These are phyloP conservation scores for Octonoba sinensis DNA, from an alignment of 2,888 invertebrate genomes.

Conservation along the genomic window DNA sequence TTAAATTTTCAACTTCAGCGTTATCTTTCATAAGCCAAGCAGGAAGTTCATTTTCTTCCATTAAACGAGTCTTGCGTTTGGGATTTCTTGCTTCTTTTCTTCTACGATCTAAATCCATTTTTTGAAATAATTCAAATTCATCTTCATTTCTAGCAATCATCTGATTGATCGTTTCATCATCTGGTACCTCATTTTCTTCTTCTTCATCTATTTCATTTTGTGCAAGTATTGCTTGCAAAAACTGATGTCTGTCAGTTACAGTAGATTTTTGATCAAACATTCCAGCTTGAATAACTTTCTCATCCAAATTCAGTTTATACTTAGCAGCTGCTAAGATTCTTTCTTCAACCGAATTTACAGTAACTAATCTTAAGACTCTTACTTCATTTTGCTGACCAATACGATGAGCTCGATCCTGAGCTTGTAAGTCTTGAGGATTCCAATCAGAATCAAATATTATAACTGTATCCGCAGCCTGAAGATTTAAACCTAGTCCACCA, in stretches of 20 bases:
- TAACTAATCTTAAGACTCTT: slow-evolving; percentile 95
- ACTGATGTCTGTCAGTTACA: slow-evolving; percentile 94
- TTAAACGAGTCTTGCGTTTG: slow-evolving; percentile 84
- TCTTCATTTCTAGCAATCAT: slow-evolving; percentile 97
- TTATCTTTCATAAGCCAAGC: slow-evolving; percentile 95
- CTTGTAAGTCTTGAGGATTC: slow-evolving; percentile 99
- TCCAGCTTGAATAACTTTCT: slow-evolving; percentile 99
- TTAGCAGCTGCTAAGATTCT: slow-evolving; percentile 97
- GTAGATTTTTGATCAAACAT: slow-evolving; percentile 99
- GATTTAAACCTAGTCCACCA: slow-evolving; percentile 96
- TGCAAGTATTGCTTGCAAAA: slow-evolving; percentile 92
- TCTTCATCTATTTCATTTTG: slow-evolving; percentile 96
- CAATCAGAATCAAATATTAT: slow-evolving; percentile 99
- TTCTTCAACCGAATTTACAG: slow-evolving; percentile 99
- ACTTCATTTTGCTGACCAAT: slow-evolving; percentile 99
- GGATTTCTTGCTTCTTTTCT: slow-evolving; percentile 82
- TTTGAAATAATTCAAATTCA: slow-evolving; percentile 87
- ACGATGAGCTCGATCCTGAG: slow-evolving; percentile 99
- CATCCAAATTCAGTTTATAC: slow-evolving; percentile 99
- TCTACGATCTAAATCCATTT: slow-evolving; percentile 91
- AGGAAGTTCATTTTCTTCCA: slow-evolving; percentile 95
- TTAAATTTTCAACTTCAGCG: slow-evolving; percentile 77
- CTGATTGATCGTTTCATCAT: slow-evolving; percentile 98
- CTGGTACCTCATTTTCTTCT: slow-evolving; percentile 96
- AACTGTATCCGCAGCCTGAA: slow-evolving; percentile 98